A percentile compares a stretch with the other conserved stretches of the same genome.
These are phyloP conservation scores for Caenorhabditis inopinata DNA, from an alignment of 1,140 invertebrate genomes.

Conservation along the genomic window DNA sequence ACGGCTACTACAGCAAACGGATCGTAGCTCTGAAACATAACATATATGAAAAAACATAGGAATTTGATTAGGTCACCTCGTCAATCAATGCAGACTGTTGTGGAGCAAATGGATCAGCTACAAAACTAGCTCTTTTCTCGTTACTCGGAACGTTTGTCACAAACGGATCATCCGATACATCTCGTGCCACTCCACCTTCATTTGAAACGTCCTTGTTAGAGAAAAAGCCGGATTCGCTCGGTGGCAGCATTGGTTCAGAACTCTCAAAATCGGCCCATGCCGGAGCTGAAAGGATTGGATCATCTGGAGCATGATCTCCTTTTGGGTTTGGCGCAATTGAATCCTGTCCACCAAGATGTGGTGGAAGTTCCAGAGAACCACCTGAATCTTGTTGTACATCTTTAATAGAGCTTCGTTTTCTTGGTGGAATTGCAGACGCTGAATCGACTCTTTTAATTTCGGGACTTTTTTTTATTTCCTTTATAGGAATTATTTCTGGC, in stretches of 20 bases:
- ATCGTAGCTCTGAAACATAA: slow-evolving; percentile 55
- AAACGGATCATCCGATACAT: slow-evolving; percentile 46
- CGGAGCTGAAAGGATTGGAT: slow-evolving; percentile 30
- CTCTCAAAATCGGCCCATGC: slow-evolving; percentile 58
- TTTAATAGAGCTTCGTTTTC: slow-evolving; percentile 43
- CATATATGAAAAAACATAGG: no score
- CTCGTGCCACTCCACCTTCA: background rate
- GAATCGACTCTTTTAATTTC: slow-evolving; percentile 38
- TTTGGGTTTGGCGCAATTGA: slow-evolving; percentile 34
- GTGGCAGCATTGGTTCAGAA: slow-evolving; percentile 45
- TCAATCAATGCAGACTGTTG: slow-evolving; percentile 36
- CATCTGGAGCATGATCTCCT: slow-evolving; percentile 44
- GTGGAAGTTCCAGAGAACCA: slow-evolving; percentile 39
- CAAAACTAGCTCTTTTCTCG: slow-evolving; percentile 44
- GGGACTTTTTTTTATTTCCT: slow-evolving; percentile 10
- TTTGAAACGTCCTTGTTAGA: slow-evolving; percentile 36
- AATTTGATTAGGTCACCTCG: no score
- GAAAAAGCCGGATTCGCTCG: slow-evolving; percentile 61
- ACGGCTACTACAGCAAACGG: slow-evolving; percentile 61
- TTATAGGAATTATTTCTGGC: background rate
- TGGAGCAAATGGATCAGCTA: slow-evolving; percentile 52
- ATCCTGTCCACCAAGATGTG: background rate
- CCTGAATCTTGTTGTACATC: slow-evolving; percentile 45
- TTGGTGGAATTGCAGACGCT: slow-evolving; percentile 41
- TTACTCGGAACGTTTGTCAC: slow-evolving; percentile 12